Base-by-base conservation (phyloP, 2,888 invertebrate genomes). In the Hyposoter dolosus region DNA sequence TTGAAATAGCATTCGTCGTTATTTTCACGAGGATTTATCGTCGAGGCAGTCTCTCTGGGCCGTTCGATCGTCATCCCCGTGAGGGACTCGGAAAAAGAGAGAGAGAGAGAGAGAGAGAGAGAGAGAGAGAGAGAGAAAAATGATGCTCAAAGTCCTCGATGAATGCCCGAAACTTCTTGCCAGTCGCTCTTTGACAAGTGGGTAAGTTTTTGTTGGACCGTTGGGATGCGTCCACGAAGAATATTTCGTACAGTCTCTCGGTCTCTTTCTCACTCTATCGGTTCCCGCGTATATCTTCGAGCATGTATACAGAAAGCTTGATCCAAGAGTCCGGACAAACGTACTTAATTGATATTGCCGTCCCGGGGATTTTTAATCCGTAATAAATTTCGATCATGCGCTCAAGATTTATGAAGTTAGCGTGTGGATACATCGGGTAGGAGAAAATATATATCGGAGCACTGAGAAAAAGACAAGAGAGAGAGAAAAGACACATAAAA, bases 301-400 rank as follows among this genome's bases (percentile, higher is more conserved):
- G 88, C 28, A 65, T 56, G 43, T 69, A 79, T 56, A 60, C n/a
- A 79, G 60, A 71, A 60, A 66, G 47, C 47, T 81, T 79, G 56
- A 47, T 56, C 60, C 71, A 50, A 66, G 66, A 60, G 56, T 71
- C 76, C 71, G 75, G 75, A 63, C 79, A 65, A 79, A 75, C 78
- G 88, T 88, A 91, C 92, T 92, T 92, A 93, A 93, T 93, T 92
- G 92, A 92, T 92, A 93, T 92, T 90, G 88, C 88, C 88, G 87
- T 79, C 86, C 86, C 87, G 86, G 86, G 85, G 90, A 90, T 89
- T 90, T 89, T 92, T 91, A 92, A 92, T 91, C 90, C 90, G 90
- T 90, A 91, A 92, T 92, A 92, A 93, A 93, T 92, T 92, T 91
- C 90, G 90, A 91, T 92, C 91, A 89, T 91, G 89, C 87, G 84